Base-by-base conservation (phyloP, 1,140 invertebrate genomes). In the Apolygus lucorum region DNA sequence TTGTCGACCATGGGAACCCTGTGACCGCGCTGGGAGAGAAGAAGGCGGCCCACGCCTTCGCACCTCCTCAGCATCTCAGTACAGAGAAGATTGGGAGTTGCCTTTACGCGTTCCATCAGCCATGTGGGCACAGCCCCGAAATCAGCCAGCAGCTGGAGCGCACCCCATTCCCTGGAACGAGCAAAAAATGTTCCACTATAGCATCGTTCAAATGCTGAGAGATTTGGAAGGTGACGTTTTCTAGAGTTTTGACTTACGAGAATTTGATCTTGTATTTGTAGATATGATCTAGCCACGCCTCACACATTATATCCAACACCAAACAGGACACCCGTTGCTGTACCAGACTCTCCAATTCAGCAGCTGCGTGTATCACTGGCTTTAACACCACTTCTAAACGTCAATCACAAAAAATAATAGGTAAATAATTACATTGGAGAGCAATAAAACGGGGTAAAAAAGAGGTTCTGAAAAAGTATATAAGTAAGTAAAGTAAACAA, bases 271-370 rank as follows among this genome's bases (percentile, higher is more conserved):
- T 86, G 72, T 89, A 85, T 29, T 86, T 82, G 76, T 90, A 91
- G 70, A 93, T 92, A 69, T 91, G 89, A 77, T 93, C 88, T 28
- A 93, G 78, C 90, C 90, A 92, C 0, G 89, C 87, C 76, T 92
- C 90, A 75, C 90, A 91, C 80, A 91, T 88, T 42, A 92, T 86
- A 76, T 86, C 84, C 1, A 93, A 77, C 29, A 91, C 84, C 81
- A 91, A 88, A 74, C 90, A 90, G 0, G 87, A 84, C 8, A 88
- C 87, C 21, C 84, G 78, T 54, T 85, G 82, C 75, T 92, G 89
- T 0, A 78, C 72, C 14, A 70, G 27, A 8, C 74, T 71, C 8
- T 76, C 74, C 21, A 81, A 71, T n/a, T 76, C 70, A 63, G 85
- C 83, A 1, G 88, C 88, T 34, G 90, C 88, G 72, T 84, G 82